These are phyloP conservation scores for Matsumyia berberina DNA, from an alignment of 2,888 invertebrate species.

Conservation along the genomic window DNA sequence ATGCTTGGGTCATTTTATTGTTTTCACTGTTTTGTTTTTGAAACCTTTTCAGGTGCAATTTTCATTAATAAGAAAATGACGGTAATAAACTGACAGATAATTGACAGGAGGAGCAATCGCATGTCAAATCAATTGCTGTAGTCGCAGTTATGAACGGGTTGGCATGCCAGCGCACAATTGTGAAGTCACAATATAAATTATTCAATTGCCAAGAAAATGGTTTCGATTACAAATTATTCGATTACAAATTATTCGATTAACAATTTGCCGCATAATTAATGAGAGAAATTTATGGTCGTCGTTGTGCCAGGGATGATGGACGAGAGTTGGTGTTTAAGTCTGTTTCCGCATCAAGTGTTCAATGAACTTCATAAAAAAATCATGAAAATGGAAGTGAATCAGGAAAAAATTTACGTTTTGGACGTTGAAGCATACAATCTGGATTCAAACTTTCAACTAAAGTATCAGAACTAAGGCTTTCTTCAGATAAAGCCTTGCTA, in stretches of 20 bases:
- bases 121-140: conserved; percentile 47
- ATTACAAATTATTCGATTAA: conserved; percentile 25
- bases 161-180: conserved; percentile 31
- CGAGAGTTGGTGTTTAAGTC: no score
- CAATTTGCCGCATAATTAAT: conserved; percentile 25
- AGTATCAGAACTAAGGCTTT: no score
- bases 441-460: no score
- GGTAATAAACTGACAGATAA: conserved; percentile 28
- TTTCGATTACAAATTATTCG: conserved; percentile 28
- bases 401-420: no score
- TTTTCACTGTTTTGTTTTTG: conserved; percentile 1
- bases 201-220: conserved; percentile 29
- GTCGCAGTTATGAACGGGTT: conserved; percentile 36
- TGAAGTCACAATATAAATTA: conserved; percentile 28
- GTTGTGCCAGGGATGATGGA: background rate
- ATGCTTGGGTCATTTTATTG: conserved; percentile 11
- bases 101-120: conserved; percentile 66
- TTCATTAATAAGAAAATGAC: conserved; percentile 39
- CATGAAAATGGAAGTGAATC: no score
- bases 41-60: conserved; percentile 48
- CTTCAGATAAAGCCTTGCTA: no score
- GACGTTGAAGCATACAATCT: no score
- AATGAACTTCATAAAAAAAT: no score
- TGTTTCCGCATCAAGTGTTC: no score
- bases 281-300: conserved; percentile 39